Percentiles rank a stretch among this genome's conserved stretches.
Conservation (phyloP, 2,888 invertebrate genomes). For the Netelia fuscicornis region DNA sequence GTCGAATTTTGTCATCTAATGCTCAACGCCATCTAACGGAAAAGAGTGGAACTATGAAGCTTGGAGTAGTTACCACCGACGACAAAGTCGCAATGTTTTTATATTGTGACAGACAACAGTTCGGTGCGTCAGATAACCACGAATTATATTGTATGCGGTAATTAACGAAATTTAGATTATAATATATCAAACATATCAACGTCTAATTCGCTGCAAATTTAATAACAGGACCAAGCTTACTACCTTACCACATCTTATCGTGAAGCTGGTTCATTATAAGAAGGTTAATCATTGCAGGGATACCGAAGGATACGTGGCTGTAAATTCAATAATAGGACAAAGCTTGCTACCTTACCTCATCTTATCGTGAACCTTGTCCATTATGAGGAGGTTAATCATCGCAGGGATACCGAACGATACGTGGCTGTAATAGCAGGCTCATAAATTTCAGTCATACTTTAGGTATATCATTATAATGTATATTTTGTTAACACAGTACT, state of each 20-base stretch:
- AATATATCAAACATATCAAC: no score
- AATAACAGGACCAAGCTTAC: background rate
- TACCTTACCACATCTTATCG: background rate
- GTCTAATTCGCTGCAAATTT: background rate
- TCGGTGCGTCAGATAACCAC: no score
- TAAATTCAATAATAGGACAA: background rate
- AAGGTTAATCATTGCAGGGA: background rate
- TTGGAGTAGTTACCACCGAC: no score
- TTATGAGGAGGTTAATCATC: background rate
- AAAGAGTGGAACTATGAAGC: no score
- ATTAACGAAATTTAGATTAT: no score
- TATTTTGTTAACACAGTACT: slow-evolving; percentile 64
- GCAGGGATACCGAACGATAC: background rate
- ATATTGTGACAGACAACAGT: no score
- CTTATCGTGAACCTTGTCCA: background rate
- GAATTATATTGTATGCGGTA: no score
- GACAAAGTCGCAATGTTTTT: no score
- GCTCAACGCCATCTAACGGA: no score
- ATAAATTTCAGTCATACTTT: slow-evolving; percentile 35
- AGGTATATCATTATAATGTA: slow-evolving; percentile 54
- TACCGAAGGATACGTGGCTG: background rate
- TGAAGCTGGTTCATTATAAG: background rate
- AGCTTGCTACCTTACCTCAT: background rate
- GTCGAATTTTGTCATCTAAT: no score
- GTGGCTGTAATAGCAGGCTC: slow-evolving; percentile 36